Percentiles rank a stretch among this genome's conserved stretches.
These are phyloP conservation scores for Redunca redunca DNA, from an alignment of 2,113 vertebrate genomes.

Conservation along the genomic window DNA sequence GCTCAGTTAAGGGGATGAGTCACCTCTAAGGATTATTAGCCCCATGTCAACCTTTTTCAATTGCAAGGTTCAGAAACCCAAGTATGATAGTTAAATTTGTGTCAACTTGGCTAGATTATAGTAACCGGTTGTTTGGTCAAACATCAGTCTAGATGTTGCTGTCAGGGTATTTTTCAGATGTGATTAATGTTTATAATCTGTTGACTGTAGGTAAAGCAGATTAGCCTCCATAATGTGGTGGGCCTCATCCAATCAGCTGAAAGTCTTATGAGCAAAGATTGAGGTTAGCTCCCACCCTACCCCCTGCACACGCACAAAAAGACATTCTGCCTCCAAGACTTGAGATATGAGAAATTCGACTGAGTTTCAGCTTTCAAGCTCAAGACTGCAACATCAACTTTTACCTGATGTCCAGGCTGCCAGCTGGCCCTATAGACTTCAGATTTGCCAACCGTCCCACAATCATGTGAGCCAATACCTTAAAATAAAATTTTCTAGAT, in stretches of 20 bases:
- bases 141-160: too few species aligned
- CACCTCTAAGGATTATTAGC: background rate
- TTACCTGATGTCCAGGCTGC: background rate
- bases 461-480: background rate
- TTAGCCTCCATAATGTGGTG: background rate
- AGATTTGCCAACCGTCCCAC: background rate
- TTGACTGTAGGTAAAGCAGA: background rate
- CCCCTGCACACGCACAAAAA: background rate
- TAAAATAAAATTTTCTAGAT: background rate
- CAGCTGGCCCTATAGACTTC: background rate
- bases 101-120: background rate
- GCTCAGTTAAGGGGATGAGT: background rate
- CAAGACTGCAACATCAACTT: background rate
- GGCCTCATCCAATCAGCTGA: background rate
- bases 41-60: background rate
- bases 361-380: background rate
- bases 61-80: background rate
- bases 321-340: background rate
- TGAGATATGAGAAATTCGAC: background rate
- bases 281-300: background rate
- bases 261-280: background rate
- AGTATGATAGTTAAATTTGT: background rate
- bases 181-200: background rate
- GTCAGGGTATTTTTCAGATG: background rate
- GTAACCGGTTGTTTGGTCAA: accelerated